Base-by-base conservation (phyloP, 2,888 invertebrate genomes). In the Julus scanicus region DNA sequence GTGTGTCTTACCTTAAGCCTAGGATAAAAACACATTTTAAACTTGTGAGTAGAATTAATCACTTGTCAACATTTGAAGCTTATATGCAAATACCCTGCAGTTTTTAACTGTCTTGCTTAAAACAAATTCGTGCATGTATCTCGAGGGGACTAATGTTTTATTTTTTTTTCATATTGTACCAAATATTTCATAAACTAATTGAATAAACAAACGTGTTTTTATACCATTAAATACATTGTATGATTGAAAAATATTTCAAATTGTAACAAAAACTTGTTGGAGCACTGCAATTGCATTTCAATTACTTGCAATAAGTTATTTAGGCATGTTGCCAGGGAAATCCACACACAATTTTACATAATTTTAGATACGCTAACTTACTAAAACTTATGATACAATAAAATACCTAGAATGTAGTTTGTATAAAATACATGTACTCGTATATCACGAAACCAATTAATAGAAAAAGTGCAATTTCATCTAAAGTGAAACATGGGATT, bases 1-100 rank as follows among this genome's bases (percentile, higher is more conserved):
- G 91, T 94, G 94, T 87, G 48, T 87, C 86, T 53, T 86, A 53
- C 29, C 29, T 71, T 71, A 71, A 29, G 9, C n/a, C 9, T 13
- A 2, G 8, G 49, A 49, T 11, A 2, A 11, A 49, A n/a, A 15
- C 57, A 13, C n/a, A n/a, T n/a, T 57, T 15, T 57, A 17, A 49
- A 57, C 11, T 6, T 48, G 44, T 86, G n/a, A 86, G 5, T 6
- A 49, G 49, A 6, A 6, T 6, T 5, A 86, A 11, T 1, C 49
- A 29, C 11, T 20, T 11, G 1, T 57, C 57, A 11, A 29, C 71
- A 71, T 71, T 71, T 71, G 71, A 71, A 29, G 8, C 2, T 29
- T 6, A 29, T 29, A 29, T n/a, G 71, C 71, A 71, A 71, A 71
- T 71, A 71, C n/a, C n/a, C n/a, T 71, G 6, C 2, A 71, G 29